These are phyloP conservation scores for Protomyctophum bolini DNA, from an alignment of 2,113 vertebrate species.

Conservation along the genomic window DNA sequence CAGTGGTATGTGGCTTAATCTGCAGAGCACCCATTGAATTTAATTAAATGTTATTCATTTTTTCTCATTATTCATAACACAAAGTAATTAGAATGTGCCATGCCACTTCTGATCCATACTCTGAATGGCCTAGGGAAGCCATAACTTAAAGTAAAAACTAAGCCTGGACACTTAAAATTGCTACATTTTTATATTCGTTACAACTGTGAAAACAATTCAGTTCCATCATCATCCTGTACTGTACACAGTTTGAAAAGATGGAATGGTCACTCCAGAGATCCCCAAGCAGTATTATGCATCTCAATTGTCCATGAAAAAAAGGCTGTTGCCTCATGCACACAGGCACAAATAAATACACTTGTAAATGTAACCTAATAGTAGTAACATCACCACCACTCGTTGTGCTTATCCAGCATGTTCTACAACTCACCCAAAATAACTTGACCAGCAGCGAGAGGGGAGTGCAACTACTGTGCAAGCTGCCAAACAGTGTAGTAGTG, in stretches of 20 bases:
- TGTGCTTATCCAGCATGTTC: conserved; percentile 49
- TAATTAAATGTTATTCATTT: neutral
- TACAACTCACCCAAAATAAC: conserved; percentile 55
- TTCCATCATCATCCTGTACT: neutral
- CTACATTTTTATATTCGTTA: too few relatives aligned
- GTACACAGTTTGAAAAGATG: neutral
- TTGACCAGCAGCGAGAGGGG: conserved; percentile 6
- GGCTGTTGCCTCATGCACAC: neutral
- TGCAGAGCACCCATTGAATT: neutral
- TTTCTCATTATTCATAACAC: neutral
- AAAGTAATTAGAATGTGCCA: neutral
- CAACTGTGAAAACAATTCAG: neutral
- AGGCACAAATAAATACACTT: neutral
- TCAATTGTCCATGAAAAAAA: neutral
- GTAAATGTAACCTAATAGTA: conserved; percentile 32
- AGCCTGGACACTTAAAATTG: too few relatives aligned
- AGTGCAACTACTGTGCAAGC: neutral
- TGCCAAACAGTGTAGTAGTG: neutral
- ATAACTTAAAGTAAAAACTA: too few relatives aligned
- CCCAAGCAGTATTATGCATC: neutral
- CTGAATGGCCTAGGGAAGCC: too few relatives aligned
- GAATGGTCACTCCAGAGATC: neutral
- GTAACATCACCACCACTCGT: conserved; percentile 40
- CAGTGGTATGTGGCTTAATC: neutral
- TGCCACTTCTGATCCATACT: neutral